Conservation (phyloP, 2,797 vertebrate species). For the Garrulus glandarius region DNA sequence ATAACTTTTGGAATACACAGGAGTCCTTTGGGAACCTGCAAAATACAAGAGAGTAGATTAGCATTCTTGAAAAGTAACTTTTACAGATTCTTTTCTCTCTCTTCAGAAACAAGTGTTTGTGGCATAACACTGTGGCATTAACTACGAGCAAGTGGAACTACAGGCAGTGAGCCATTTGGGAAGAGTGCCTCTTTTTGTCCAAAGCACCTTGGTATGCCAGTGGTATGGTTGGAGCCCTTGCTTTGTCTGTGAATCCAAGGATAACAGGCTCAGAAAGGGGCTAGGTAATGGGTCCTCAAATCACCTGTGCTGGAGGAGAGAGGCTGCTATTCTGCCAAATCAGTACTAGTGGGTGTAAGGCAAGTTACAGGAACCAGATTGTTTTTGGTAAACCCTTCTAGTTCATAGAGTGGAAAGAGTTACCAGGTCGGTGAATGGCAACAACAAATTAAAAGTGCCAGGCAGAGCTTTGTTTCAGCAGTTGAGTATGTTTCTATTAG, state of each 20-base stretch:
- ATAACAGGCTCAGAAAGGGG: not conserved
- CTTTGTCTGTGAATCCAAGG: not conserved
- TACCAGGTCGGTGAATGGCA: not conserved
- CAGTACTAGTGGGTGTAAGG: not conserved
- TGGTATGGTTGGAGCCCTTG: not conserved
- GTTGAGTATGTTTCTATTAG: not conserved
- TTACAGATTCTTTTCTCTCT: not conserved
- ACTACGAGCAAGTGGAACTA: not conserved
- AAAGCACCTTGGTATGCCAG: not conserved
- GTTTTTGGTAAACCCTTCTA: not conserved
- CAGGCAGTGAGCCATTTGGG: not conserved
- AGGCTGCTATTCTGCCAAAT: not conserved
- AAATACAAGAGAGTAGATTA: not conserved
- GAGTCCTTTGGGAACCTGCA: not conserved
- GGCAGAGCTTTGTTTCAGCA: not conserved
- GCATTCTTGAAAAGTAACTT: not conserved
- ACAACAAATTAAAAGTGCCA: not conserved
- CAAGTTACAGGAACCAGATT: not conserved
- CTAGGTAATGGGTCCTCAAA: not conserved
- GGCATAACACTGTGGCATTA: not conserved
- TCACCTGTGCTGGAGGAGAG: fast-evolving
- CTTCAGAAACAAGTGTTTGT: not conserved
- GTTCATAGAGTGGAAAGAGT: not conserved
- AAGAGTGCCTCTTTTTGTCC: not conserved
- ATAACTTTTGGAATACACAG: constrained; percentile 29